Evolutionary conservation across 1,140 invertebrate species (phyloP), one percentile per base, ranked within the genome.

Genomic region (Alviniconcha marisindica): DNA sequence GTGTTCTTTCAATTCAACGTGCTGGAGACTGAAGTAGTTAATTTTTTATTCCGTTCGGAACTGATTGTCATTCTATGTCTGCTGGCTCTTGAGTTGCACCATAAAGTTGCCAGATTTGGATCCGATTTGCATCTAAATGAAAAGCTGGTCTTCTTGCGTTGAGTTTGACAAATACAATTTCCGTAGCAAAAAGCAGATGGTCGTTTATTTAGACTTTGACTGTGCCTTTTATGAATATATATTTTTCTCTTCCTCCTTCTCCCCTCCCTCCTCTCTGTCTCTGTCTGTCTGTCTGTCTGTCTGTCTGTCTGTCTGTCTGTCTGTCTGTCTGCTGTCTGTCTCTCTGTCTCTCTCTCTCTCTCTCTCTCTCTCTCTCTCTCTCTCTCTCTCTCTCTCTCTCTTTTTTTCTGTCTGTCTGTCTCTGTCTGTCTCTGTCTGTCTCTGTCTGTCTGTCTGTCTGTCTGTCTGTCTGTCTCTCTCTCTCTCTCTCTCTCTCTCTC

Each of bases 361-460:
- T 60, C 56, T 60, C 15, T 60, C 56, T 60, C 56, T 60, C 56
- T 60, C 10, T 60, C 15, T 60, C 56, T 60, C 56, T 60, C 7
- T 60, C 56, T 60, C 56, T 60, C 56, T 60, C 56, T 60, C 56
- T 60, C 56, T 60, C 56, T 60, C 56, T 60, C 56, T 60, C 56
- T 60, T 21, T 51, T 21, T 51, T 21, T 60, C 10, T n/a, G 4
- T 60, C 56, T n/a, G 10, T 60, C 56, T 60, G 18, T 60, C 4
- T 60, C 24, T 14, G 10, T 60, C 56, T 14, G 18, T 60, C 56
- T 60, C 10, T 28, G 10, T 28, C 4, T 60, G 10, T 60, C 10
- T 60, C 56, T 60, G 18, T 60, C 56, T 60, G 56, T n/a, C 56
- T 60, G 18, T 60, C 24, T 60, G 18, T 60, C 56, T 60, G 18